Evolutionary conservation across 2,888 invertebrate genomes (phyloP), one percentile per base, ranked within the genome.

Genomic region (Nomada fucata): DNA sequence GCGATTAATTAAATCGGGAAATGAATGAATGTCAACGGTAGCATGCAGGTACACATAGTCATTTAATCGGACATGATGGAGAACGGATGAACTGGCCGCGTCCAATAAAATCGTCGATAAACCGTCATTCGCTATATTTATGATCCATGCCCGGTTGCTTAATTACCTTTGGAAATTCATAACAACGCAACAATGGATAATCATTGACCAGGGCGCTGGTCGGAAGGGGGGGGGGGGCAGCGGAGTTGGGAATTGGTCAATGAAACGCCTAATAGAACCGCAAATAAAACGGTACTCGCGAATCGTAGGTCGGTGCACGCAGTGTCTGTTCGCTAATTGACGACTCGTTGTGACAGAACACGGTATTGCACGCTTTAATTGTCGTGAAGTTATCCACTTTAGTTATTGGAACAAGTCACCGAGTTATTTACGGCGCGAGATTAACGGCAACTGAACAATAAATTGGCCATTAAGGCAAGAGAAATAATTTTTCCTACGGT

Each of bases 41-140:
- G 42, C 18, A 15, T 0, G 3, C 44, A 53, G 10, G 52, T 52
- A 44, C 29, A 55, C 50, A 3, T 52, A 53, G 47, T 26, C 55
- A 9, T 64, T 77, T 65, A 77, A 53, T 53, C n/a, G 65, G n/a
- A 18, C 20, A 26, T 13, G 47, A 71, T 47, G 67, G 64, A 76
- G 76, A 76, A 53, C 26, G 50, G 57, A 59, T 55, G 64, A 64
- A 42, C 18, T 64, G 63, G n/a, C 73, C 26, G 36, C 44, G n/a
- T 61, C 29, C 53, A 53, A 76, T 78, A 53, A 76, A 79, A 69
- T 7, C 29, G 69, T 57, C 69, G 42, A 67, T 78, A 67, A 55
- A 76, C n/a, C 55, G 13, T 44, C 13, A 10, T 52, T 52, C 44
- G 5, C 13, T 1, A 23, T 57, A 59, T 71, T 44, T 47, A 59